phyloP scores from a whole-genome alignment of 2,797 vertebrate species.

The Sebastes steindachneri region DNA sequence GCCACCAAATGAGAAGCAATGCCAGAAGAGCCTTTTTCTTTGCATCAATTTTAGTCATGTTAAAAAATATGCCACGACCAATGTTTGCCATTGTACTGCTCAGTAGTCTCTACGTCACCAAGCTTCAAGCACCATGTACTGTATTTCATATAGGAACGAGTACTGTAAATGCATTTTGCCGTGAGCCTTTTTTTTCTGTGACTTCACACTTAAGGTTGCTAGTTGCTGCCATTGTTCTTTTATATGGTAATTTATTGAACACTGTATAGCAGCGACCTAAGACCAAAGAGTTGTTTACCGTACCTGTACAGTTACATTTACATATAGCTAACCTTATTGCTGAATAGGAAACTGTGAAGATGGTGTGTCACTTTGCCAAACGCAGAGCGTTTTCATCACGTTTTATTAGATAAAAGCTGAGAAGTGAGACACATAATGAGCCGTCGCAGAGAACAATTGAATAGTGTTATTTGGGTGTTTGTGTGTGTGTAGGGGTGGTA shows the following conservation, averaged over 20 bases:
- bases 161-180: not conserved
- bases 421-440: conserved; percentile 1
- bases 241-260: not conserved
- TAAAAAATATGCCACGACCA: too few species aligned
- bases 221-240: not conserved
- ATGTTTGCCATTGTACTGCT: too few species aligned
- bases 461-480: not conserved
- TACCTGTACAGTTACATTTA: not conserved
- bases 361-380: not conserved
- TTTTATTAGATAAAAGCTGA: not conserved
- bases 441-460: not conserved
- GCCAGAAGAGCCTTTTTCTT: too few species aligned
- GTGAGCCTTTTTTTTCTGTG: not conserved
- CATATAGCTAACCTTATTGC: not conserved
- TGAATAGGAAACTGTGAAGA: not conserved
- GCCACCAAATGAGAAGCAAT: too few species aligned
- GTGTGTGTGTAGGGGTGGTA: not conserved
- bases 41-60: too few species aligned
- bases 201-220: not conserved
- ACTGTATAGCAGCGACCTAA: not conserved
- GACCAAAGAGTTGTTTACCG: not conserved
- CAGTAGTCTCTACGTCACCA: too few species aligned
- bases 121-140: not conserved
- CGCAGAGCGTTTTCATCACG: not conserved
- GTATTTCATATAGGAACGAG: too few species aligned